Evolutionary conservation across 1,140 invertebrate genomes (phyloP).

Genomic region (Drosophila sucinea): DNA sequence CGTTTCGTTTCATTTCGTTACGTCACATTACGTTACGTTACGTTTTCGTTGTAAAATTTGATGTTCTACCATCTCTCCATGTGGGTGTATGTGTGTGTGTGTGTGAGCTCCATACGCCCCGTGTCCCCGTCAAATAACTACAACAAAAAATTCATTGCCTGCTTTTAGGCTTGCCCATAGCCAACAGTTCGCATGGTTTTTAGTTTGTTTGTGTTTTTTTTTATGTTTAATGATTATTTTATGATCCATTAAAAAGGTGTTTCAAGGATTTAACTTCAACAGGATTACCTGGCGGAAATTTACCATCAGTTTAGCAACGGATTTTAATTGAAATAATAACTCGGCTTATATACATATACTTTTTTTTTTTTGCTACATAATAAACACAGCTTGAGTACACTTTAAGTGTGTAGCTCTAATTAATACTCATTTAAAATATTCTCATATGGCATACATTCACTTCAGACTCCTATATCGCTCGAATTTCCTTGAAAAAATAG

Average conservation of each 20-base stretch:
- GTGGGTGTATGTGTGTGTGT: background rate
- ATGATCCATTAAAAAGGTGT: conserved; percentile 1
- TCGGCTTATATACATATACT: background rate
- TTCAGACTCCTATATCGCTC: background rate
- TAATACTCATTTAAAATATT: no score
- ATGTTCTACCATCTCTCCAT: background rate
- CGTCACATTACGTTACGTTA: background rate
- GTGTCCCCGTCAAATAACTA: background rate
- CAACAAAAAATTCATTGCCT: background rate
- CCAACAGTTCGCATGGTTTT: background rate
- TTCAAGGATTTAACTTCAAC: conserved; percentile 2
- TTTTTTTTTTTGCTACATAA: no score
- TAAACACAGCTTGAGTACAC: no score
- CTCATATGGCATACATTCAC: background rate
- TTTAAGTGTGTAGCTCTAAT: no score
- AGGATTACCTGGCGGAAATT: background rate
- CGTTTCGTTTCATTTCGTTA: background rate
- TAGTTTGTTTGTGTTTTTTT: background rate
- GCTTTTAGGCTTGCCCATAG: conserved; percentile 9
- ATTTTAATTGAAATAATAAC: background rate
- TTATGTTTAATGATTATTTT: background rate
- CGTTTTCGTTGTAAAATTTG: conserved; percentile 15
- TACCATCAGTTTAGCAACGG: background rate
- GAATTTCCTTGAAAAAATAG: conserved; percentile 1
- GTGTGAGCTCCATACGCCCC: background rate